These are phyloP conservation scores for Hylia prasina DNA, from an alignment of 2,113 vertebrate species.

Conservation along the genomic window DNA sequence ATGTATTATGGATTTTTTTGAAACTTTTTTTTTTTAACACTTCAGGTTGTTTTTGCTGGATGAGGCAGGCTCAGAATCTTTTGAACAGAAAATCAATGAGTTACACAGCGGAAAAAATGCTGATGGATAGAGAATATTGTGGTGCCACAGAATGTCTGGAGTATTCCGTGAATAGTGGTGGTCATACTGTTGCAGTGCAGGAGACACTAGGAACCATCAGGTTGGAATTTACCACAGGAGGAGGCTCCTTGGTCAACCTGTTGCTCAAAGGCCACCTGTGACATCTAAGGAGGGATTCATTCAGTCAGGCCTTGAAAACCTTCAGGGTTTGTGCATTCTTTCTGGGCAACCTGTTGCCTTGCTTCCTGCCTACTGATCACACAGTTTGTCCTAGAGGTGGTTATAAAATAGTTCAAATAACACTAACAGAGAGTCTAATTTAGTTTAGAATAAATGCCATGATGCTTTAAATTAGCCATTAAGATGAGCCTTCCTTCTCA, in stretches of 20 bases:
- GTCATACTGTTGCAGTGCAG: not conserved
- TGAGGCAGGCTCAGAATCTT: not conserved
- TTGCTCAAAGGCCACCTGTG: not conserved
- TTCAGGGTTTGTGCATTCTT: not conserved
- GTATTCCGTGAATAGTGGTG: not conserved
- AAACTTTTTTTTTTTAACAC: not conserved
- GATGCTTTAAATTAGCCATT: not conserved
- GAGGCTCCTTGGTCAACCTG: not conserved
- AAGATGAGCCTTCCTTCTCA: not conserved
- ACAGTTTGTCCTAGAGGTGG: not conserved
- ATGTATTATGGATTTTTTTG: not conserved
- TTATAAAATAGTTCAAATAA: not conserved
- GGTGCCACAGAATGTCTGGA: not conserved
- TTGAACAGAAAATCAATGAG: not conserved
- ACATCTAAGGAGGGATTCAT: not conserved
- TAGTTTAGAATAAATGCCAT: not conserved
- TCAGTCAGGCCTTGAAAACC: not conserved
- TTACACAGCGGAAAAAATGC: not conserved
- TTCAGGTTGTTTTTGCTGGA: not conserved
- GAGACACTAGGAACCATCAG: not conserved
- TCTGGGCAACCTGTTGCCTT: not conserved
- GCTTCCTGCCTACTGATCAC: not conserved
- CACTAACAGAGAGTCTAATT: not conserved
- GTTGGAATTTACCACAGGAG: not conserved
- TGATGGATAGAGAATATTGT: not conserved